phyloP scores from a whole-genome alignment of 1,140 invertebrate species.

The Caenorhabditis briggsae region DNA sequence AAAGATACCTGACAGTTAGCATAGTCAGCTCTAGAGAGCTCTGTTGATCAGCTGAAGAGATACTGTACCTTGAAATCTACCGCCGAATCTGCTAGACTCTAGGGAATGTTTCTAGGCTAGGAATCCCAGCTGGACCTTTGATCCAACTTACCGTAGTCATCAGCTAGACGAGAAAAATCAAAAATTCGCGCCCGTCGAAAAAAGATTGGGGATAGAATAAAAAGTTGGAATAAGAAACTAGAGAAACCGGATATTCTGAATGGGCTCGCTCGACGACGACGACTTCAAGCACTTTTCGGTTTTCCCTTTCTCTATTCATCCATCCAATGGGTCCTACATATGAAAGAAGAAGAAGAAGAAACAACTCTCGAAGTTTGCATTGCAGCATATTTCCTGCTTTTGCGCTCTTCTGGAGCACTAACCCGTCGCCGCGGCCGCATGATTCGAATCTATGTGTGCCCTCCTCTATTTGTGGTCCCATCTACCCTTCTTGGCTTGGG shows the following conservation, averaged over 20 bases:
- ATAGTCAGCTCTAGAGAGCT: too few relatives aligned
- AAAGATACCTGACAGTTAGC: too few relatives aligned
- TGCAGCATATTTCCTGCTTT: constrained; percentile 27
- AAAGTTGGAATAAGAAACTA: not conserved
- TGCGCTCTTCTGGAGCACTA: not conserved
- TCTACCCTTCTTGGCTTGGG: not conserved
- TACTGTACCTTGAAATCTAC: too few relatives aligned
- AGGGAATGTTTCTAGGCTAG: not conserved
- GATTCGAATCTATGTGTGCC: constrained; percentile 50
- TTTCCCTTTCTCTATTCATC: too few relatives aligned
- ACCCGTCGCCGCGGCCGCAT: not conserved
- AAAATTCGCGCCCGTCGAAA: not conserved
- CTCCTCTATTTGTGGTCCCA: constrained; percentile 30
- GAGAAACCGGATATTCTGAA: constrained; percentile 40
- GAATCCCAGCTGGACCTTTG: not conserved
- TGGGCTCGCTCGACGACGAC: not conserved
- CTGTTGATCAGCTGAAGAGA: too few relatives aligned
- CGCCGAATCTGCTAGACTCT: too few relatives aligned
- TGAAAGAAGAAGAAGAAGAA: constrained; percentile 20
- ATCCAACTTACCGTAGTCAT: not conserved
- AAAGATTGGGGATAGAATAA: constrained; percentile 3
- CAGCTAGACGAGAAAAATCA: too few relatives aligned
- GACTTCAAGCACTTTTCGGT: not conserved
- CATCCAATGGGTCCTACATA: too few relatives aligned
- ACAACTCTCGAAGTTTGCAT: constrained; percentile 38